Evolutionary conservation across 37 sponge, comb jelly and placozoan species (phyloP).

Genomic region (Aphrocallistes beatrix): DNA sequence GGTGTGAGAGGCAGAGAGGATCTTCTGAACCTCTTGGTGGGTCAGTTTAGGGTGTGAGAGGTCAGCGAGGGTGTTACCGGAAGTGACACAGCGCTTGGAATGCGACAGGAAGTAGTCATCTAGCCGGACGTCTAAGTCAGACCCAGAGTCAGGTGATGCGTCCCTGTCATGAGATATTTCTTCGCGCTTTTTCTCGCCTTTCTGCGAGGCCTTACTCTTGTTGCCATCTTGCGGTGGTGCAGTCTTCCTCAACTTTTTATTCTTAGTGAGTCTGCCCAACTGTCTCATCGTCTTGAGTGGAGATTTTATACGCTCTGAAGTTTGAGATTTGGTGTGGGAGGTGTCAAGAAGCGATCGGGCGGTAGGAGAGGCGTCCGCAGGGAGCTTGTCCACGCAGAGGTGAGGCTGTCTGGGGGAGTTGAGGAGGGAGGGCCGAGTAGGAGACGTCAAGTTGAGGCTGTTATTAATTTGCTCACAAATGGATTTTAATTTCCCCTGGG

Average conservation of each 20-base stretch:
- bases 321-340: background rate
- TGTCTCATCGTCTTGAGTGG: background rate
- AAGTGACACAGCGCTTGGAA: background rate
- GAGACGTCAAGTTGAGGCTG: background rate
- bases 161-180: background rate
- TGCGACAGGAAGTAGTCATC: background rate
- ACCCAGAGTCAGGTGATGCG: background rate
- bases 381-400: background rate
- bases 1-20: background rate
- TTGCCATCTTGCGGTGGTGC: too few species aligned
- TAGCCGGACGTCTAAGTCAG: background rate
- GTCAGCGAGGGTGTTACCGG: background rate
- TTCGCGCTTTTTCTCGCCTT: background rate
- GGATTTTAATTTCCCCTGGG: background rate
- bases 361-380: background rate
- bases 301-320: background rate
- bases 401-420: background rate
- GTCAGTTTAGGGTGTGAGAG: background rate
- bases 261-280: background rate
- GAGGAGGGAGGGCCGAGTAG: background rate
- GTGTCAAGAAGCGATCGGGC: background rate
- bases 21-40: background rate
- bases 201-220: background rate
- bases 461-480: background rate
- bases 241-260: background rate